A percentile compares a stretch with the other conserved stretches of the same genome.
Evolutionary conservation across 2,888 invertebrate species (phyloP).

Genomic region (Monoplex corrugatus): DNA sequence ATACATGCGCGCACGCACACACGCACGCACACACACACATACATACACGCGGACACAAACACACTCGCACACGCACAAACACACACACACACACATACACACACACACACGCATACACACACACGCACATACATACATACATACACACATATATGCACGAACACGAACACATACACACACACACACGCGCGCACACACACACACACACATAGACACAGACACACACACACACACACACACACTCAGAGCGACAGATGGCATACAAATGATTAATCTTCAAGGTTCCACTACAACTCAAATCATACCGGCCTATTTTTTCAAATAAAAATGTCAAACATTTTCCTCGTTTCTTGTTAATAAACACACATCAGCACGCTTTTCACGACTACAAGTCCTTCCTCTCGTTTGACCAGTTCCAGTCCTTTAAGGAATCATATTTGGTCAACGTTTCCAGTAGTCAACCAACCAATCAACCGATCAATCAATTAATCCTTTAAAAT

Average conservation of each 20-base stretch:
- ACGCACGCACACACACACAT: slow-evolving; percentile 6
- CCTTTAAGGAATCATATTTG: too few species aligned
- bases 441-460: too few species aligned
- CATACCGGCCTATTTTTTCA: too few species aligned
- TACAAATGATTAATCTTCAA: neutral
- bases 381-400: too few species aligned
- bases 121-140: neutral
- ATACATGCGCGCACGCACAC: neutral
- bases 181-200: neutral
- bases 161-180: neutral
- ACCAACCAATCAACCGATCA: too few species aligned
- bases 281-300: neutral
- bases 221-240: neutral
- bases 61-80: neutral
- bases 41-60: slow-evolving; percentile 3
- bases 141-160: neutral
- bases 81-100: neutral
- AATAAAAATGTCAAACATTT: too few species aligned
- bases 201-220: neutral
- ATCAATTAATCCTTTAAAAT: too few species aligned
- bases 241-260: neutral
- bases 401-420: too few species aligned
- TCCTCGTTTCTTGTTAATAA: too few species aligned
- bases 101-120: neutral
- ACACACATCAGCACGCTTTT: too few species aligned